These are phyloP conservation scores for Tiliqua scincoides DNA, from an alignment of 2,113 vertebrate species.

Conservation along the genomic window DNA sequence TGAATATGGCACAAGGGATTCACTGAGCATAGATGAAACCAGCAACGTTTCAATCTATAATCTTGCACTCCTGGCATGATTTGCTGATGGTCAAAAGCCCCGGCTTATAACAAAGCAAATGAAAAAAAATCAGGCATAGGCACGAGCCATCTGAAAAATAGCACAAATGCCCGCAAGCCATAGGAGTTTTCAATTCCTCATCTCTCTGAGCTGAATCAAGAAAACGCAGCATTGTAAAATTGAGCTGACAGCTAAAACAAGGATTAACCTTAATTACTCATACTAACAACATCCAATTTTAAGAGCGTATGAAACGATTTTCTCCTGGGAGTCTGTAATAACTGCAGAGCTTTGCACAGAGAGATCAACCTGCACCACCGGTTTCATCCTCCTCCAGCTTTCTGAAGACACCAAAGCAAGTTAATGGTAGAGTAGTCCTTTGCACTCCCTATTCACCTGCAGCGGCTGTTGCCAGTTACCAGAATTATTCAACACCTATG, in stretches of 20 bases:
- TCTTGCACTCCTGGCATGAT: rapidly evolving
- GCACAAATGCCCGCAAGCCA: background rate
- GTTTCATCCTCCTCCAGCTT: background rate
- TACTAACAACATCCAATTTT: constrained; percentile 43
- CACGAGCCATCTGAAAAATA: background rate
- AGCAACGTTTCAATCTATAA: background rate
- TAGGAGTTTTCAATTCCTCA: constrained; percentile 23
- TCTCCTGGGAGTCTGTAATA: constrained; percentile 20
- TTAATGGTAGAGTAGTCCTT: constrained; percentile 22
- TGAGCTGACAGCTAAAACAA: constrained; percentile 41
- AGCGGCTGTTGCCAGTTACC: constrained; percentile 40
- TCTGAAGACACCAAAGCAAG: constrained; percentile 8
- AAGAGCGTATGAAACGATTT: constrained; percentile 39
- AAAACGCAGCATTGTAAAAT: constrained; percentile 14
- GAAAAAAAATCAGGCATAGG: background rate
- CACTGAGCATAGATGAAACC: background rate
- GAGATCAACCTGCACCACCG: constrained; percentile 11
- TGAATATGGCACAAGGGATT: background rate
- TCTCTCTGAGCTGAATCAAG: constrained; percentile 21
- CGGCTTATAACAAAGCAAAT: background rate
- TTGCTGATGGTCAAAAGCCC: background rate
- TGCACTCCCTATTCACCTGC: background rate
- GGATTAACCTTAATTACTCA: constrained; percentile 51
- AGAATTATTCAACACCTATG: constrained; percentile 39
- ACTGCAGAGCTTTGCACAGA: constrained; percentile 32